phyloP scores from a whole-genome alignment of 2,113 vertebrate species.

The Chiloscyllium plagiosum region DNA sequence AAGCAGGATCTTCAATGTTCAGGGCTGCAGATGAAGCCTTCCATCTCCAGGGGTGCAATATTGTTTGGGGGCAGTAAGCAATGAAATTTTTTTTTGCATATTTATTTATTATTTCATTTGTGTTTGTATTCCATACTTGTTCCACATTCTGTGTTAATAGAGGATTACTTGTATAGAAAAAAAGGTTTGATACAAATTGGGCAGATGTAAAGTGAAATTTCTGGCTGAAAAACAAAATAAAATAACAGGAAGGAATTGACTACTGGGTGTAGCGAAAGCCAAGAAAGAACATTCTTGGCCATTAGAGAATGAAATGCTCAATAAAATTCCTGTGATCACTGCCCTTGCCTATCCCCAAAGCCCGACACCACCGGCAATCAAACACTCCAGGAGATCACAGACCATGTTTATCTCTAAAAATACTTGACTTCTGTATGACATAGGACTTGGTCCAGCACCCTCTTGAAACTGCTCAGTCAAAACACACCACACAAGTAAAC shows the following conservation, averaged over 20 bases:
- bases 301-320: not conserved
- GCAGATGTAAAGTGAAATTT: not conserved
- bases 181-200: not conserved
- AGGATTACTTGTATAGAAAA: too few relatives aligned
- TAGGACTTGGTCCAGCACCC: not conserved
- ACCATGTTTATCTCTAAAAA: not conserved
- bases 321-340: not conserved
- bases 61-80: too few relatives aligned
- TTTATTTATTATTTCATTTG: too few relatives aligned
- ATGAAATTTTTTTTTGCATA: too few relatives aligned
- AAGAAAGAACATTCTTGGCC: not conserved
- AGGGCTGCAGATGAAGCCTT: too few relatives aligned
- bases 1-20: too few relatives aligned
- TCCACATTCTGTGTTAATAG: too few relatives aligned
- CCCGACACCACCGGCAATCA: not conserved
- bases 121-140: too few relatives aligned
- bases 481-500: not conserved
- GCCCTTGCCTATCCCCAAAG: too few relatives aligned
- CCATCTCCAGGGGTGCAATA: too few relatives aligned
- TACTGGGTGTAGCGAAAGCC: not conserved
- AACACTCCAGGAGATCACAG: not conserved
- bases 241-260: not conserved
- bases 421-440: not conserved
- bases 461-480: not conserved
- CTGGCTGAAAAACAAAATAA: not conserved